phyloP scores from a whole-genome alignment of 2,888 invertebrate species.

The Mylabris sibirica region DNA sequence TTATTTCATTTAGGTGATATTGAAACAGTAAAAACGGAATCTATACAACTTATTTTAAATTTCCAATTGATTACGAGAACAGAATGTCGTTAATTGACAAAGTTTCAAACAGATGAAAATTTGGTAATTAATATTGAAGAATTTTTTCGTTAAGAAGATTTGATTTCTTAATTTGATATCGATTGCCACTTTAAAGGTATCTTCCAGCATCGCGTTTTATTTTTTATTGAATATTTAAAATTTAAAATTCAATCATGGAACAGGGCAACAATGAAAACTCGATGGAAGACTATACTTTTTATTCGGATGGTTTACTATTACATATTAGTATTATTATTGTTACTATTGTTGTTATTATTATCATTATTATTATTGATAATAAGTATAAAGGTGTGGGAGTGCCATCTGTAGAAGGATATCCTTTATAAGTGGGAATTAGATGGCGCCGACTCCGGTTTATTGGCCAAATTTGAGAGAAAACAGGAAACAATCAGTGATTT shows the following conservation, averaged over 20 bases:
- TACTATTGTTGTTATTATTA: not conserved
- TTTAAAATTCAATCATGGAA: no score
- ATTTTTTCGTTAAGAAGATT: constrained; percentile 8
- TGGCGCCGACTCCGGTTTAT: constrained; percentile 33
- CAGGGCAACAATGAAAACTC: not conserved
- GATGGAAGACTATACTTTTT: not conserved
- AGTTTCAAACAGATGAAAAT: constrained; percentile 30
- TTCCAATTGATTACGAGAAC: not conserved
- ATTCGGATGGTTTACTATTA: not conserved
- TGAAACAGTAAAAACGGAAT: not conserved
- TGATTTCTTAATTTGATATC: constrained; percentile 19
- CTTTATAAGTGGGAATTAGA: not conserved
- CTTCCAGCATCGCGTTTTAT: no score
- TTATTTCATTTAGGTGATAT: constrained; percentile 18
- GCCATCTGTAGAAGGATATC: constrained; percentile 23
- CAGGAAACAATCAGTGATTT: constrained; percentile 31
- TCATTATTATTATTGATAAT: not conserved
- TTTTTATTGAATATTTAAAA: no score
- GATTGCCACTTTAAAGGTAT: not conserved
- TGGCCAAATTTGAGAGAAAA: constrained; percentile 33
- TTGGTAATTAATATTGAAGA: constrained; percentile 30
- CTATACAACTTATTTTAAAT: constrained; percentile 21
- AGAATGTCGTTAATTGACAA: constrained; percentile 24
- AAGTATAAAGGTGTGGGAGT: constrained; percentile 11
- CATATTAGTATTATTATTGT: not conserved